phyloP scores from a whole-genome alignment of 2,113 vertebrate genomes.

The Anarhynchus alexandrinus region DNA sequence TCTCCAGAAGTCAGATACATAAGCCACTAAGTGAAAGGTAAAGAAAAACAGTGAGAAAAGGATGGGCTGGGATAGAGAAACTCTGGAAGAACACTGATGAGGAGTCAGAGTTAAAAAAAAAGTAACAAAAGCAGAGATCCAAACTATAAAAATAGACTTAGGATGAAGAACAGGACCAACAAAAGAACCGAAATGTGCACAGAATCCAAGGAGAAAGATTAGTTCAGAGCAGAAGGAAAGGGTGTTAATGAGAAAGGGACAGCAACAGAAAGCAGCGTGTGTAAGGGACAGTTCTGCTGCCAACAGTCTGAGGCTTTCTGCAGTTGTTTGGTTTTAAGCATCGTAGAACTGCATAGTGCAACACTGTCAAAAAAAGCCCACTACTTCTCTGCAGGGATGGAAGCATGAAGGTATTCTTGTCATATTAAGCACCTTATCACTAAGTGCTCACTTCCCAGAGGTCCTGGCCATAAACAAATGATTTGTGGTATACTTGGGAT shows the following conservation, averaged over 20 bases:
- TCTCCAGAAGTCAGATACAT: not conserved
- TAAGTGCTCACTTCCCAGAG: not conserved
- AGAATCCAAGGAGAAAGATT: not conserved
- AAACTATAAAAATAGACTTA: not conserved
- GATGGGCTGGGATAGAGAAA: not conserved
- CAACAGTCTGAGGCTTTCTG: not conserved
- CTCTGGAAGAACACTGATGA: not conserved
- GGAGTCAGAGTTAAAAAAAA: not conserved
- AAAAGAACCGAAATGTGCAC: not conserved
- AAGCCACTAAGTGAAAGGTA: not conserved
- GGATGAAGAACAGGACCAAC: not conserved
- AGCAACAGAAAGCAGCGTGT: not conserved
- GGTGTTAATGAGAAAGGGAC: not conserved
- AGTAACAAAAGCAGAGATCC: not conserved
- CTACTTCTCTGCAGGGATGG: not conserved
- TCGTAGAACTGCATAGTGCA: not conserved
- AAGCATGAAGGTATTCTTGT: not conserved
- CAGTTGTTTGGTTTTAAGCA: not conserved
- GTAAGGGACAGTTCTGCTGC: not conserved
- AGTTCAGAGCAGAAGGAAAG: not conserved
- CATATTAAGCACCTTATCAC: not conserved
- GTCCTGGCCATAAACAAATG: not conserved
- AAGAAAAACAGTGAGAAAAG: not conserved
- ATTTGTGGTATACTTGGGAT: not conserved
- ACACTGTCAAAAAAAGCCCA: not conserved